These are phyloP conservation scores for Drosophila yakuba DNA, from an alignment of 1,140 invertebrate genomes.

Conservation along the genomic window DNA sequence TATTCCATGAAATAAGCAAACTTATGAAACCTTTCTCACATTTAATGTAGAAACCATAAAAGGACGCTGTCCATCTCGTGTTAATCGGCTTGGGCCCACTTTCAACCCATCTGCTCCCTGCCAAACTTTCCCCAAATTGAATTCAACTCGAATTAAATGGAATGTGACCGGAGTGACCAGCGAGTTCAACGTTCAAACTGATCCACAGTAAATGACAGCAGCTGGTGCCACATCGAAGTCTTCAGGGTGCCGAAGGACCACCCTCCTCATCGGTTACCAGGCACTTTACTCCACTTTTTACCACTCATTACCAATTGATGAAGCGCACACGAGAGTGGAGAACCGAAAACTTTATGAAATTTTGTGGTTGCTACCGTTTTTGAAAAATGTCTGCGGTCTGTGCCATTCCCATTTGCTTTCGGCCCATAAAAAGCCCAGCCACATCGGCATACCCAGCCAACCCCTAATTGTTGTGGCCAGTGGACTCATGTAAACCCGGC, in stretches of 20 bases:
- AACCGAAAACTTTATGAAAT: conserved; percentile 72
- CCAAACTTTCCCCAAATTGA: conserved; percentile 58
- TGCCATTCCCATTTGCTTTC: conserved; percentile 4
- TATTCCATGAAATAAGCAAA: too few relatives aligned
- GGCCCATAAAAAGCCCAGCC: conserved; percentile 70
- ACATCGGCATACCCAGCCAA: conserved; percentile 57
- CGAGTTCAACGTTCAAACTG: conserved; percentile 63
- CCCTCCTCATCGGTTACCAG: conserved; percentile 29
- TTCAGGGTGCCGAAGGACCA: conserved; percentile 16
- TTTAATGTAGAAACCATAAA: too few relatives aligned
- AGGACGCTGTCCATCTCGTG: neutral
- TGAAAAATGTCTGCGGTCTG: conserved; percentile 68
- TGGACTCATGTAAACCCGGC: conserved; percentile 12
- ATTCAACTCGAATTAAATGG: conserved; percentile 68
- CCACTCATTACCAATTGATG: conserved; percentile 82
- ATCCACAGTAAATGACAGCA: conserved; percentile 72
- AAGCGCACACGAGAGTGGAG: conserved; percentile 56
- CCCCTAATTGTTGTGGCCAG: conserved; percentile 79
- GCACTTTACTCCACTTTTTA: conserved; percentile 70
- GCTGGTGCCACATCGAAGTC: conserved; percentile 49
- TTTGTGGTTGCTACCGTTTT: conserved; percentile 81
- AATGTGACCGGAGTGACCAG: conserved; percentile 65
- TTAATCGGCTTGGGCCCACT: conserved; percentile 13
- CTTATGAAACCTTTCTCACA: too few relatives aligned
- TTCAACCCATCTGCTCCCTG: neutral